A percentile compares a stretch with the other conserved stretches of the same genome.
Evolutionary conservation across 2,888 invertebrate species (phyloP).

Genomic region (Metacarcinus magister): DNA sequence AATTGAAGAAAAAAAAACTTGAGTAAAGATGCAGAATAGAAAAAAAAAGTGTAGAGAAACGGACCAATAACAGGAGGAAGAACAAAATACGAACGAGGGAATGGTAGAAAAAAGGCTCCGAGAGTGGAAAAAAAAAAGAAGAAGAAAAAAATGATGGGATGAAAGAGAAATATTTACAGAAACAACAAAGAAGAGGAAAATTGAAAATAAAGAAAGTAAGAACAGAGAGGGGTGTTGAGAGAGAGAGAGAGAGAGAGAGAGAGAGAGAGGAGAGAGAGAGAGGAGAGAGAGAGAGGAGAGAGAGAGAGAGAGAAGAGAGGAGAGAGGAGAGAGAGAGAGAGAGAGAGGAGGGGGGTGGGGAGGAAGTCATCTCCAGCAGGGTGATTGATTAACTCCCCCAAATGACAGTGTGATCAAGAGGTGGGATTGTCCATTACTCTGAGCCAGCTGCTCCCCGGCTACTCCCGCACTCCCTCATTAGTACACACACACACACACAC

Average conservation of each 20-base stretch:
- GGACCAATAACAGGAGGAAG: too few species aligned
- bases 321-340: constrained; percentile 39
- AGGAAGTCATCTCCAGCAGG: neutral
- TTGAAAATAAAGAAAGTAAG: too few species aligned
- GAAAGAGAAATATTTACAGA: too few species aligned
- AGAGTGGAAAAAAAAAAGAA: too few species aligned
- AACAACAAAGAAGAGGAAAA: too few species aligned
- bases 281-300: constrained; percentile 43
- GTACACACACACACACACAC: constrained; percentile 59
- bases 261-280: constrained; percentile 1
- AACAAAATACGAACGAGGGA: too few species aligned
- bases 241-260: constrained; percentile 53
- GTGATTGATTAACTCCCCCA: neutral
- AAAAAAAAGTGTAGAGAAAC: too few species aligned
- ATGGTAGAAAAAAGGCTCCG: too few species aligned
- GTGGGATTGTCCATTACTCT: neutral
- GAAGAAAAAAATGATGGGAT: too few species aligned
- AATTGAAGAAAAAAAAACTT: too few species aligned
- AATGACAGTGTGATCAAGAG: constrained; percentile 27
- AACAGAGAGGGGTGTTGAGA: neutral
- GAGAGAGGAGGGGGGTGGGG: neutral
- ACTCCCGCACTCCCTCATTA: neutral
- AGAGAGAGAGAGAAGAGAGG: constrained; percentile 53
- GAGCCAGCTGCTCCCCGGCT: neutral
- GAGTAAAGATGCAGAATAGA: too few species aligned